Base-by-base conservation (phyloP, 2,888 invertebrate species). In the Leptinotarsa juncta region DNA sequence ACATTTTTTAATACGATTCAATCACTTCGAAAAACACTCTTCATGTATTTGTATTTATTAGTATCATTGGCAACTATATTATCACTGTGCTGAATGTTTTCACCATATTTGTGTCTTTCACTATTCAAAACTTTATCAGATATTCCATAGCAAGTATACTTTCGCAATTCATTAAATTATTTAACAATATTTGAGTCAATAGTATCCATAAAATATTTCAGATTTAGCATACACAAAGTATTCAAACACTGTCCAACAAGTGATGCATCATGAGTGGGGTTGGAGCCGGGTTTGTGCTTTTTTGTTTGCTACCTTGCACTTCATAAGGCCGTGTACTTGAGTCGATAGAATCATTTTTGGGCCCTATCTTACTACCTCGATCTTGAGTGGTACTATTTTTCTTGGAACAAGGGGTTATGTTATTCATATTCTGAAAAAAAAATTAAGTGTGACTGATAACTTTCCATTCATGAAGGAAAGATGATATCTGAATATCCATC, bases 41-140 rank as follows among this genome's bases (percentile, higher is more conserved):
- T 57, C 57, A 23, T 2, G 23, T 23, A 0, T 57, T 15, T 4
- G 4, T 15, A 20, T 57, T 23, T 16, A 7, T 5, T 62, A 16
- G n/a, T 62, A 62, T 42, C 42, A 18, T 62, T 62, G 62, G 62
- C 42, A 62, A 62, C 42, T 62, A 32, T 42, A 62, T 42, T 62
- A 32, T 62, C 62, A 62, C 62, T 62, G 62, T 42, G 42, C 42
- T 42, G 16, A 42, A 32, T 42, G 32, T 62, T n/a, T n/a, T 62
- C 4, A 62, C 42, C 18, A 62, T 18, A 32, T 32, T 26, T 62
- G 12, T 42, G 26, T 23, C 57, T 42, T 62, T 62, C 32, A n/a
- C 62, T 42, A 18, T 42, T 62, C 42, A 4, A 16, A 32, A n/a
- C 18, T 16, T 26, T 62, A 62, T 62, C 62, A 62, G 42, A 62